A percentile compares a stretch with the other conserved stretches of the same genome.
Evolutionary conservation across 2,113 vertebrate genomes (phyloP).

Genomic region (Tauraco erythrolophus): DNA sequence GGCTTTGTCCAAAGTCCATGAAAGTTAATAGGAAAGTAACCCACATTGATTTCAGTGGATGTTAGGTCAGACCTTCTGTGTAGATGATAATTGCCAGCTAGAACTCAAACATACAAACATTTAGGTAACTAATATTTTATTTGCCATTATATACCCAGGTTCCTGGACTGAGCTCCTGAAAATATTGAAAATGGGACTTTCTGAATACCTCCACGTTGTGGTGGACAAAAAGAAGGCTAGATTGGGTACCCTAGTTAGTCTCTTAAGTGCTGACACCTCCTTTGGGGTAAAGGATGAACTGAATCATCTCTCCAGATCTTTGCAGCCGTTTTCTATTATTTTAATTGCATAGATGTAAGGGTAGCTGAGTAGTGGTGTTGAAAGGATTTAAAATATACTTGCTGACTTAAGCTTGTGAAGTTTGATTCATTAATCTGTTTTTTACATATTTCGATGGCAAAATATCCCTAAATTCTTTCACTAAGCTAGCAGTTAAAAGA

Average conservation of each 20-base stretch:
- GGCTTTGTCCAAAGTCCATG: background rate
- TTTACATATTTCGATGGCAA: background rate
- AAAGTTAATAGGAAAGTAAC: background rate
- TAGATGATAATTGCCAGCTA: background rate
- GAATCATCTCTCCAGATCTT: background rate
- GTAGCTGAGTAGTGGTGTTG: background rate
- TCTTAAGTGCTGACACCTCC: background rate
- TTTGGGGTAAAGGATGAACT: background rate
- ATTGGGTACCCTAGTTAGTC: background rate
- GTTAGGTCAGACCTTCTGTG: background rate
- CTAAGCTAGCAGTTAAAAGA: background rate
- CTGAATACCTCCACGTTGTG: background rate
- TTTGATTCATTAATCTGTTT: background rate
- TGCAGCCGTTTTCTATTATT: background rate
- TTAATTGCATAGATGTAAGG: background rate
- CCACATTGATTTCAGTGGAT: background rate
- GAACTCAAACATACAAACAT: background rate
- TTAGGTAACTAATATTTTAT: background rate
- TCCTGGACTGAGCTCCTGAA: background rate
- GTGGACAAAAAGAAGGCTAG: background rate
- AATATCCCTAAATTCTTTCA: background rate
- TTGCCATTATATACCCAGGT: background rate
- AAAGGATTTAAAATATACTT: background rate
- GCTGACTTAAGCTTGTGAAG: background rate
- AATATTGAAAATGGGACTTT: background rate